phyloP scores from a whole-genome alignment of 2,888 invertebrate species.

The Candidula unifasciata region DNA sequence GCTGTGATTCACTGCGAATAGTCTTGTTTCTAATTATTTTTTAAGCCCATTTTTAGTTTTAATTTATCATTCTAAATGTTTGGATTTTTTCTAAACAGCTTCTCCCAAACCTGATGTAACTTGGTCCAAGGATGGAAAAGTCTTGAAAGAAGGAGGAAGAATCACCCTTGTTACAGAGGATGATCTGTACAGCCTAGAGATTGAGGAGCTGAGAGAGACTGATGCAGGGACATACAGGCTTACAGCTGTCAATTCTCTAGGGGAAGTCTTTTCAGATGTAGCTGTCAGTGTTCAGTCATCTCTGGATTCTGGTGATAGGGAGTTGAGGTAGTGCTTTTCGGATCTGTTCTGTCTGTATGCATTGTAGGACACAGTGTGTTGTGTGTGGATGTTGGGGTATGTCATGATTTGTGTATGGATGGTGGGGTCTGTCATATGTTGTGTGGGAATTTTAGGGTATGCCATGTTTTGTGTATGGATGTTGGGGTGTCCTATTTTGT shows the following conservation, averaged over 20 bases:
- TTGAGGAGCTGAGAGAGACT: constrained; percentile 56
- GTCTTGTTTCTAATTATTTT: too few species aligned
- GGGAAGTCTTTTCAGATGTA: constrained; percentile 60
- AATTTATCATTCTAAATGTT: too few species aligned
- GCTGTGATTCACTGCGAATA: too few species aligned
- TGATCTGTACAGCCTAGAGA: constrained; percentile 62
- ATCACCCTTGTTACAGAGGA: constrained; percentile 54
- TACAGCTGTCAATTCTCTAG: constrained; percentile 64
- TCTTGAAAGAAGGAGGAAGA: constrained; percentile 49
- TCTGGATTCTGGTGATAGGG: constrained; percentile 6
- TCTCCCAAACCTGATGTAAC: constrained; percentile 55
- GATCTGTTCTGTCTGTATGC: too few species aligned
- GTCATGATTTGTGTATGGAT: too few species aligned
- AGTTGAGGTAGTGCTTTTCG: constrained; percentile 22
- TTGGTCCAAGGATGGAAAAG: constrained; percentile 57
- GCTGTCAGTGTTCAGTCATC: constrained; percentile 53
- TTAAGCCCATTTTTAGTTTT: too few species aligned
- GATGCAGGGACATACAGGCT: constrained; percentile 71
- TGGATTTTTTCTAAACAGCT: constrained; percentile 35
- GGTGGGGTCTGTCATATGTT: too few species aligned
- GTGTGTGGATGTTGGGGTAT: too few species aligned
- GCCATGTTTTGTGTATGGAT: too few species aligned
- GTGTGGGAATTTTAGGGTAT: too few species aligned
- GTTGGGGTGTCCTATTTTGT: too few species aligned
- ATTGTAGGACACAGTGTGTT: too few species aligned